Conservation (phyloP, 30 jellyfish, hydroid and myxozoan species). For the Aurelia sp. region DNA sequence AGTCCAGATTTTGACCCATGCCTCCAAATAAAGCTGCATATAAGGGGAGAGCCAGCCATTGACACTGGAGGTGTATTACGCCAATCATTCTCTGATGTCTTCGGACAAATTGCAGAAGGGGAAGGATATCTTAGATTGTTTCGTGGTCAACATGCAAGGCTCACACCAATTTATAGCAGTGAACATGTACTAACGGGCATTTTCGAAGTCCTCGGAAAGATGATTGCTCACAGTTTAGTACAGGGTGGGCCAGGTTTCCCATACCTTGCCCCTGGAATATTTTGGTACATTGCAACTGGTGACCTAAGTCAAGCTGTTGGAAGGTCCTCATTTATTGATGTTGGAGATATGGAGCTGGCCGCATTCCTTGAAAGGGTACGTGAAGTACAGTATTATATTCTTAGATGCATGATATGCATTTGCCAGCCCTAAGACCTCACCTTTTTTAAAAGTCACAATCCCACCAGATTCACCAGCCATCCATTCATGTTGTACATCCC, state of each 20-base stretch:
- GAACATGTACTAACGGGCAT: slow-evolving; percentile 12
- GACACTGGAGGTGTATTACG: too few relatives aligned
- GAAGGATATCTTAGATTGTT: neutral
- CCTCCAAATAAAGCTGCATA: too few relatives aligned
- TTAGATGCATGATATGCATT: too few relatives aligned
- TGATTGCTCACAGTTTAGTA: slow-evolving; percentile 15
- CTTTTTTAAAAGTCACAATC: too few relatives aligned
- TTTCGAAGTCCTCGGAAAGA: slow-evolving; percentile 12
- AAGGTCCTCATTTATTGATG: slow-evolving; percentile 23
- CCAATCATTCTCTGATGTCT: too few relatives aligned
- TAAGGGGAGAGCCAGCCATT: too few relatives aligned
- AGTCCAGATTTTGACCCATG: too few relatives aligned
- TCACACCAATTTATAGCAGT: slow-evolving; percentile 33
- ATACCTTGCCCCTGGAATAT: slow-evolving; percentile 31
- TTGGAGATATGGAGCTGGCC: neutral
- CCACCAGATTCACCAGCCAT: too few relatives aligned
- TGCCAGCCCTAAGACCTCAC: too few relatives aligned
- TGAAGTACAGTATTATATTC: too few relatives aligned
- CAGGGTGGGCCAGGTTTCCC: slow-evolving; percentile 39
- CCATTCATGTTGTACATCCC: too few relatives aligned
- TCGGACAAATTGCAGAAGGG: neutral
- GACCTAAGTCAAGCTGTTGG: slow-evolving; percentile 20
- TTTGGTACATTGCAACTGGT: slow-evolving; percentile 20
- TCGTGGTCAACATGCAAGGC: slow-evolving; percentile 13
- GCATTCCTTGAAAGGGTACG: too few relatives aligned